These are phyloP conservation scores for Symphodus melops DNA, from an alignment of 2,113 vertebrate species.

Conservation along the genomic window DNA sequence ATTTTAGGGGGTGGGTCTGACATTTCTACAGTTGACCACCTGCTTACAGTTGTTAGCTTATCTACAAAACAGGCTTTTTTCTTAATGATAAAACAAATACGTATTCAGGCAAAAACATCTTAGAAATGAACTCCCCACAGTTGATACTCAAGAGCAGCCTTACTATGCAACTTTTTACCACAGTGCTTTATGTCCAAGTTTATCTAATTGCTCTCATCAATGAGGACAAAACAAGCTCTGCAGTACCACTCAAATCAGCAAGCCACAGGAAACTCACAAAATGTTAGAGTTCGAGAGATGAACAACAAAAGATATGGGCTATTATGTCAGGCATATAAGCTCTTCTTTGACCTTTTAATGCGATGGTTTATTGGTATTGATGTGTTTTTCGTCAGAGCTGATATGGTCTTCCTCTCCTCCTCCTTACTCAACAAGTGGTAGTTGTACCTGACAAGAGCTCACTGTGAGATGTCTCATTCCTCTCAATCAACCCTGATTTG, in stretches of 20 bases:
- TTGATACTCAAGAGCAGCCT: constrained; percentile 18
- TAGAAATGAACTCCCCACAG: constrained; percentile 1
- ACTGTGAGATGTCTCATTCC: constrained; percentile 40
- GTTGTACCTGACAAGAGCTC: constrained; percentile 45
- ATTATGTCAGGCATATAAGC: not conserved
- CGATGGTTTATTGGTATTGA: not conserved
- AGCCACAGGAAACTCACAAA: constrained; percentile 48
- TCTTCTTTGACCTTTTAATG: not conserved
- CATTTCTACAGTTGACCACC: too few relatives aligned
- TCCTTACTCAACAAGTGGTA: constrained; percentile 26
- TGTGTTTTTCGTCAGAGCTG: not conserved
- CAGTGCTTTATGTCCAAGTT: constrained; percentile 52
- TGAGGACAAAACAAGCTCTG: constrained; percentile 59
- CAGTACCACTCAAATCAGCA: too few relatives aligned
- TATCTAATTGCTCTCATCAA: constrained; percentile 52
- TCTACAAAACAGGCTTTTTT: not conserved
- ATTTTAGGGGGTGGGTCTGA: too few relatives aligned
- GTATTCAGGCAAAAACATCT: constrained; percentile 12
- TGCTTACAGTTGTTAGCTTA: not conserved
- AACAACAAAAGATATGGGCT: not conserved
- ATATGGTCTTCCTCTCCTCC: not conserved
- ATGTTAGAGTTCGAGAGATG: constrained; percentile 13
- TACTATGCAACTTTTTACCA: constrained; percentile 26
- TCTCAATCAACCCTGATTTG: constrained; percentile 65
- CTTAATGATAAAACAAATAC: not conserved